Percentiles rank a stretch among this genome's conserved stretches.
These are phyloP conservation scores for Burhinus oedicnemus DNA, from an alignment of 2,113 vertebrate species.

Conservation along the genomic window DNA sequence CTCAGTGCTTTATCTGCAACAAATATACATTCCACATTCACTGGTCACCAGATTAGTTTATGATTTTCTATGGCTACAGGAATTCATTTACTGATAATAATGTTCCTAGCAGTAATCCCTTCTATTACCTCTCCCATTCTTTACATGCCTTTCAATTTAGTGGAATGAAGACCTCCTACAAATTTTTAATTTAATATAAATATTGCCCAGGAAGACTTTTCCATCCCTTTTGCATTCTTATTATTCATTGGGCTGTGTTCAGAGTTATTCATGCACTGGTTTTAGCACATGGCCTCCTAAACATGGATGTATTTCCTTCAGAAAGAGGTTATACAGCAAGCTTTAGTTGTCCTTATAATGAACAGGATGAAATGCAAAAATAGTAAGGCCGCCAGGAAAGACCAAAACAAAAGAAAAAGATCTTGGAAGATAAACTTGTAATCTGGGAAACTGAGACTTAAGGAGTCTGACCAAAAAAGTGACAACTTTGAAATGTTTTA, in stretches of 20 bases:
- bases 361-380: not conserved
- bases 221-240: not conserved
- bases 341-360: not conserved
- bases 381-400: not conserved
- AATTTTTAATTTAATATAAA: not conserved
- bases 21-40: not conserved
- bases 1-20: not conserved
- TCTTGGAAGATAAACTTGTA: not conserved
- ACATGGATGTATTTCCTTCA: not conserved
- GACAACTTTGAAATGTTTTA: not conserved
- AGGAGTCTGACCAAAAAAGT: not conserved
- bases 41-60: not conserved
- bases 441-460: not conserved
- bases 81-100: not conserved
- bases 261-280: not conserved
- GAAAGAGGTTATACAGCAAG: not conserved
- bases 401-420: not conserved
- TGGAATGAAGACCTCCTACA: not conserved
- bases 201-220: not conserved
- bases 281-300: not conserved
- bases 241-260: not conserved
- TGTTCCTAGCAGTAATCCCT: not conserved
- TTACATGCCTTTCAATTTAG: not conserved
- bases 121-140: not conserved
- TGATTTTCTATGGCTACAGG: not conserved